Percentiles rank a stretch among this genome's conserved stretches.
phyloP scores from a whole-genome alignment of 2,888 invertebrate species.

The Caenorhabditis uteleia region DNA sequence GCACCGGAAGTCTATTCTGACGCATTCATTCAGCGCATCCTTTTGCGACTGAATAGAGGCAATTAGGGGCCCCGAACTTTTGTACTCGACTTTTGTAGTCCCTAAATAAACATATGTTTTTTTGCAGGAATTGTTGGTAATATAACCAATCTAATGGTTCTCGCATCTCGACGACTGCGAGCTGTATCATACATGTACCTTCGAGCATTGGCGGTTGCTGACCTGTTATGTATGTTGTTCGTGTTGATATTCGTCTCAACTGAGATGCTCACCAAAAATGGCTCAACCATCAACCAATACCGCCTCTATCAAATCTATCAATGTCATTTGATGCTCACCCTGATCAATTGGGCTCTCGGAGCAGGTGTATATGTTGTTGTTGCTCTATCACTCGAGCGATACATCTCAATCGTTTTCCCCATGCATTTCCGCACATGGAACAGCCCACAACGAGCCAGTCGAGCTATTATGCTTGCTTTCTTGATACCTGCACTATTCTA shows the following conservation, averaged over 20 bases:
- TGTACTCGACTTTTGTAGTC: not conserved
- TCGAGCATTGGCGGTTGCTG: conserved; percentile 59
- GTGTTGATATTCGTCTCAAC: conserved; percentile 63
- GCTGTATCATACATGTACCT: conserved; percentile 68
- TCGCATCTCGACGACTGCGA: conserved; percentile 63
- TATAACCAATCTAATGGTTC: conserved; percentile 66
- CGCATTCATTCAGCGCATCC: too few relatives aligned
- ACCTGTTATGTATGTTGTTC: conserved; percentile 69
- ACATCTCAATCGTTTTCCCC: conserved; percentile 68
- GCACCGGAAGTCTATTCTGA: too few relatives aligned
- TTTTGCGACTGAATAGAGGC: too few relatives aligned
- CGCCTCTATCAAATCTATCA: conserved; percentile 59
- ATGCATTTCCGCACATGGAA: conserved; percentile 69
- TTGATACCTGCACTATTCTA: conserved; percentile 63
- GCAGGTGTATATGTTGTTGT: conserved; percentile 68
- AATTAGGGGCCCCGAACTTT: not conserved
- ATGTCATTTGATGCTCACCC: conserved; percentile 64
- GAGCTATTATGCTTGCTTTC: conserved; percentile 64
- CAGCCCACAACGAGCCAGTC: conserved; percentile 56
- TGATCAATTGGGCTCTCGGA: conserved; percentile 69
- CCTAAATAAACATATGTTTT: not conserved
- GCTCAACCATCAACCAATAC: conserved; percentile 51
- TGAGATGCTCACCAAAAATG: conserved; percentile 59
- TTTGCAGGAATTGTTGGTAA: conserved; percentile 56
- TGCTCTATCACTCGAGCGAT: conserved; percentile 66